Evolutionary conservation across 2,113 vertebrate species (phyloP).

Genomic region (Carassius gibelio): DNA sequence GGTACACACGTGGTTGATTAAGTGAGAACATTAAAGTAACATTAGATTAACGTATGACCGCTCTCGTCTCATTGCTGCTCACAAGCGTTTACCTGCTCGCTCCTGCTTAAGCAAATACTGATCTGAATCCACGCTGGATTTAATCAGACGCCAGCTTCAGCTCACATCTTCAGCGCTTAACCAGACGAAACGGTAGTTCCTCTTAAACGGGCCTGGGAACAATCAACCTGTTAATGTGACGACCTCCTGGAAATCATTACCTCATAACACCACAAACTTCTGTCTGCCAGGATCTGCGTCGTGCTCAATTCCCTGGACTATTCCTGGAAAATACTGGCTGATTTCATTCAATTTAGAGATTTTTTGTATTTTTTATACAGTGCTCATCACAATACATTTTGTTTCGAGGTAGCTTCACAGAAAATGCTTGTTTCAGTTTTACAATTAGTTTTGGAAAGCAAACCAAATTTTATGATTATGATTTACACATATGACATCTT

Average conservation of each 20-base stretch:
- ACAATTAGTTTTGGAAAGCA: too few species aligned
- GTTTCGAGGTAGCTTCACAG: neutral
- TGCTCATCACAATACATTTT: neutral
- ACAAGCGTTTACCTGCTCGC: neutral
- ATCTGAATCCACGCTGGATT: neutral
- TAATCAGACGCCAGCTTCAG: neutral
- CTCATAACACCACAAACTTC: too few species aligned
- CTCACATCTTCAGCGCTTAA: neutral
- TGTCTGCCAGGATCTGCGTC: too few species aligned
- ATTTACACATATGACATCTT: too few species aligned
- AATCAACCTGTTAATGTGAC: too few species aligned
- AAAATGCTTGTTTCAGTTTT: neutral
- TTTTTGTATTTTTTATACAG: neutral
- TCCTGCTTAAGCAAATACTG: neutral
- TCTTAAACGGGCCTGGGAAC: too few species aligned
- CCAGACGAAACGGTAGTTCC: too few species aligned
- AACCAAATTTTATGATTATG: too few species aligned
- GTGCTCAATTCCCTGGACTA: neutral
- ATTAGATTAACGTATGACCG: neutral
- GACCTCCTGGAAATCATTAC: too few species aligned
- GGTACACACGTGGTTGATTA: too few species aligned
- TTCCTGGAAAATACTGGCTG: neutral
- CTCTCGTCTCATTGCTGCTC: neutral
- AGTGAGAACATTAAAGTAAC: neutral
- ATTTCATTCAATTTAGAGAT: neutral